phyloP scores from a whole-genome alignment of 2,888 invertebrate genomes.

The Geotrupes spiniger region DNA sequence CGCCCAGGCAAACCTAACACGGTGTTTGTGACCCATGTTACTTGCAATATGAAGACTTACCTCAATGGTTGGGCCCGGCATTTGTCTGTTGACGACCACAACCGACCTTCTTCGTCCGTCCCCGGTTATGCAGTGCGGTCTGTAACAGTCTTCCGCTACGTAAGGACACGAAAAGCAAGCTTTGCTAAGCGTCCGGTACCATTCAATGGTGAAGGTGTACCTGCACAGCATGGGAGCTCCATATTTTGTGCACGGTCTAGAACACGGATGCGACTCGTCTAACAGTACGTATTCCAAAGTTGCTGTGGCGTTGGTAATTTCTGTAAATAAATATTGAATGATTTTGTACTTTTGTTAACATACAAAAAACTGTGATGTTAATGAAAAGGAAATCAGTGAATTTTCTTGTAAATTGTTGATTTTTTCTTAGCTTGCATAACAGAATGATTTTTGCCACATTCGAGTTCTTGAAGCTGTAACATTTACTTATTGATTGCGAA shows the following conservation, averaged over 20 bases:
- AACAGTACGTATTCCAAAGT: conserved; percentile 40
- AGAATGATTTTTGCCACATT: no score
- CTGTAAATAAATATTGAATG: conserved; percentile 2
- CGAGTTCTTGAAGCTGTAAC: no score
- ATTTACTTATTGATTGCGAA: no score
- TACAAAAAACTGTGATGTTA: no score
- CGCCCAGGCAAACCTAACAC: conserved; percentile 78
- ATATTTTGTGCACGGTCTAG: conserved; percentile 61
- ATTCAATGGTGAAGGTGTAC: conserved; percentile 74
- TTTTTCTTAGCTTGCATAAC: no score
- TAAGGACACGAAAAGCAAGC: conserved; percentile 83
- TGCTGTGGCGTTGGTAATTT: conserved; percentile 5
- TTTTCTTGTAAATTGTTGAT: no score
- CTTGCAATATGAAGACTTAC: conserved; percentile 47
- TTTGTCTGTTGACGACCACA: conserved; percentile 77
- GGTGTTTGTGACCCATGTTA: no score
- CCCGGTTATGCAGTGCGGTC: conserved; percentile 78
- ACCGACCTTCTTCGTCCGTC: conserved; percentile 77
- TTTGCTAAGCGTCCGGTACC: conserved; percentile 83
- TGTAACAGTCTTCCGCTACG: conserved; percentile 69
- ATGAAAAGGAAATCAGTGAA: no score
- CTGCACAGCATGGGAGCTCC: conserved; percentile 64
- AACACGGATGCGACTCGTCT: conserved; percentile 54
- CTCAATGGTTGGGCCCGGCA: conserved; percentile 85
- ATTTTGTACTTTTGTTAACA: no score